Evolutionary conservation across 2,113 vertebrate genomes (phyloP), one percentile per base, ranked within the genome.

Genomic region (Paramisgurnus dabryanus): DNA sequence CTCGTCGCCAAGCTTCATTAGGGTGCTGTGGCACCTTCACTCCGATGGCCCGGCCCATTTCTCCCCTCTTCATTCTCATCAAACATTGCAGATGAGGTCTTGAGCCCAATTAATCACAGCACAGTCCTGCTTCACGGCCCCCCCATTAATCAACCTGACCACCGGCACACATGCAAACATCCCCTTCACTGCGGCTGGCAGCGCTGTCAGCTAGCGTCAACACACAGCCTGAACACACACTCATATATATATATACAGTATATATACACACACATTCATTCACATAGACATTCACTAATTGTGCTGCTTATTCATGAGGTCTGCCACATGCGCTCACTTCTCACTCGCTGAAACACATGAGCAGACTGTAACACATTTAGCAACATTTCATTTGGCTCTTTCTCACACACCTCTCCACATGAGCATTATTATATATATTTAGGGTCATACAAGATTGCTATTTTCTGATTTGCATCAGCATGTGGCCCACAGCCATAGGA

Each of bases 51-150:
- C 82, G 83, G 76, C 66, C 81, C 74, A 71, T 78, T 88, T 86
- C 89, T 88, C 82, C 85, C 78, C 85, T 87, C 85, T 86, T 91
- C 83, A 89, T 88, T 91, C 89, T 89, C 89, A 92, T 92, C 87
- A 90, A 91, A 90, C 88, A 89, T 85, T 89, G 87, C 84, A 90
- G 88, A 92, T 90, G 88, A 90, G 90, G 91, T 91, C 89, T 81
- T 93, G 89, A 90, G 90, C 86, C 89, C 90, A 91, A 89, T 91
- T 90, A 91, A 90, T 92, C 87, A 88, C 86, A 81, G 78, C 71
- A 78, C 78, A 87, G 85, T 84, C 84, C 83, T 86, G 81, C 84
- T 65, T 67, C 81, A 81, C 77, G 74, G 47, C 67, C 80, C 75
- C 68, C 65, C 60, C 75, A 90, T 89, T 90, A 90, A 91, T 93